Percentiles rank a stretch among this genome's conserved stretches.
phyloP scores from a whole-genome alignment of 2,888 invertebrate genomes.

The Tineola bisselliella region DNA sequence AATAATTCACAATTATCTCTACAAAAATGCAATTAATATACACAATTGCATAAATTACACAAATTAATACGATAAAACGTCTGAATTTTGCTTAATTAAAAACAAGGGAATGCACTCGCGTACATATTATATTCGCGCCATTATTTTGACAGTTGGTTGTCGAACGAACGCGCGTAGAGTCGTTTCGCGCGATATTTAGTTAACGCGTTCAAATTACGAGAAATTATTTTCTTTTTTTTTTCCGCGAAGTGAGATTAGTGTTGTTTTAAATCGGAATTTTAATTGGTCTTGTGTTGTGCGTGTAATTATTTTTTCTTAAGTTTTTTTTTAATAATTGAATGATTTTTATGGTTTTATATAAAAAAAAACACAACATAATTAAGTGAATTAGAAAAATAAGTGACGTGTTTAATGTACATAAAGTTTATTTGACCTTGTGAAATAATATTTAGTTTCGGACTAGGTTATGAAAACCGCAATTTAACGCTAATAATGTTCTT shows the following conservation, averaged over 20 bases:
- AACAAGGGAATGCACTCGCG: constrained; percentile 3
- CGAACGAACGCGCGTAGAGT: constrained; percentile 5
- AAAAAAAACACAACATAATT: too few species aligned
- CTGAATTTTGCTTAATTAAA: neutral
- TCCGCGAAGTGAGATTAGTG: neutral
- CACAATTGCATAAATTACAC: neutral
- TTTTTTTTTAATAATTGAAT: too few species aligned
- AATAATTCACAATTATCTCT: neutral
- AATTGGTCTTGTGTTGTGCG: neutral
- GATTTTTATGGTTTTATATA: too few species aligned
- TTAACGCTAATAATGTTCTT: neutral
- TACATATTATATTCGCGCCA: constrained; percentile 13
- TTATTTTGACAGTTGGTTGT: constrained; percentile 15
- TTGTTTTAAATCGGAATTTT: neutral
- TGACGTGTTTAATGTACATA: too few species aligned
- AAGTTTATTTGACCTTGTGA: neutral
- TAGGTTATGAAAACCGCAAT: neutral
- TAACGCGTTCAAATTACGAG: constrained; percentile 1
- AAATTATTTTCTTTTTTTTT: neutral
- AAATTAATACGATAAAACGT: too few species aligned
- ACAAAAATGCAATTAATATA: neutral
- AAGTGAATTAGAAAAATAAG: too few species aligned
- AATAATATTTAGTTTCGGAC: neutral
- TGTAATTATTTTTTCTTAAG: neutral
- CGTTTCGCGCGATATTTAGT: constrained; percentile 1